Percentiles rank a stretch among this genome's conserved stretches.
Conservation (phyloP, 2,797 vertebrate species). For the Microchirus variegatus region DNA sequence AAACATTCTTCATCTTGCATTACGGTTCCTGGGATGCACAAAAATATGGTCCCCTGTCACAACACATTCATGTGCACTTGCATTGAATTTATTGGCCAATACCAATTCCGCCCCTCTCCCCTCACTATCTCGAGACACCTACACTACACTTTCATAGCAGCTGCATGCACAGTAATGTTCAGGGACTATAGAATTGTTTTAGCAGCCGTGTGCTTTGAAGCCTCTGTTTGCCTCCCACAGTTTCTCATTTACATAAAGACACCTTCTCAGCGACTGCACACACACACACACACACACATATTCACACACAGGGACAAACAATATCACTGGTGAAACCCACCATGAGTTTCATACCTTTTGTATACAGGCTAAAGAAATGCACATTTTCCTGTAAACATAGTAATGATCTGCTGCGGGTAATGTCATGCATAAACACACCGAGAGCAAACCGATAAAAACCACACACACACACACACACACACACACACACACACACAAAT, state of each 20-base stretch:
- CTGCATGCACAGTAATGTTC: conserved; percentile 8
- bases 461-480: neutral
- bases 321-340: conserved; percentile 25
- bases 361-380: conserved; percentile 15
- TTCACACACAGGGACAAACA: conserved; percentile 16
- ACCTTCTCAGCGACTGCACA: conserved; percentile 24
- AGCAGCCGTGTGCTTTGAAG: conserved; percentile 44
- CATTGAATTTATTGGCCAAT: conserved; percentile 31
- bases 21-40: neutral
- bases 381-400: neutral
- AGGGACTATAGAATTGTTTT: conserved; percentile 11
- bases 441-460: conserved; percentile 9
- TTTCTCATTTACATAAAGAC: conserved; percentile 59
- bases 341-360: conserved; percentile 10
- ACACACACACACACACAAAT: conserved; percentile 19
- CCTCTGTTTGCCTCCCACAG: conserved; percentile 44
- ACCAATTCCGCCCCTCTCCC: neutral
- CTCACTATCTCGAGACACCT: conserved; percentile 11
- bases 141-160: conserved; percentile 6
- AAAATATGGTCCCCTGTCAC: conserved; percentile 12
- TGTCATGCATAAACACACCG: conserved; percentile 14
- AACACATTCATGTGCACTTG: conserved; percentile 12
- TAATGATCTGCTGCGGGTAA: conserved; percentile 4
- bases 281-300: conserved; percentile 17
- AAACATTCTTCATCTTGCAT: conserved; percentile 33